These are phyloP conservation scores for Eupeodes latifasciatus DNA, from an alignment of 2,888 invertebrate species.

Conservation along the genomic window DNA sequence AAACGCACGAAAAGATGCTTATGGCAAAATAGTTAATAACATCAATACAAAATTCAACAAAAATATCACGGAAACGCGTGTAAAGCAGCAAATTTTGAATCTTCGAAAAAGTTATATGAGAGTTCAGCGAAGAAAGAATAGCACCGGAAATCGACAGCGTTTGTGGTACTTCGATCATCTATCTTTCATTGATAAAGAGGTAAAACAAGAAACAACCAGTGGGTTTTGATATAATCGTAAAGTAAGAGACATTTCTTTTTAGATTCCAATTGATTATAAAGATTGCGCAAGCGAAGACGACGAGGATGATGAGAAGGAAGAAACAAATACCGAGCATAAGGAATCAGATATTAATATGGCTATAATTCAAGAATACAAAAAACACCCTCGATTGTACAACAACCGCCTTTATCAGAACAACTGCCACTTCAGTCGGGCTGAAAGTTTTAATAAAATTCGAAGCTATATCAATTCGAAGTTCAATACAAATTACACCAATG, in stretches of 20 bases:
- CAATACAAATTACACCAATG: slow-evolving; percentile 16
- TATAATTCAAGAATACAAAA: slow-evolving; percentile 29
- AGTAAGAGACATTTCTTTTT: neutral
- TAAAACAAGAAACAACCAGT: neutral
- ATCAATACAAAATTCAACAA: slow-evolving; percentile 46
- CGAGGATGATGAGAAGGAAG: neutral
- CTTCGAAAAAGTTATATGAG: slow-evolving; percentile 49
- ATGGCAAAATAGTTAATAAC: slow-evolving; percentile 27
- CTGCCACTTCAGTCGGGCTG: slow-evolving; percentile 36
- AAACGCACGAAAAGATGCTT: slow-evolving; percentile 41
- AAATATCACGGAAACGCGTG: slow-evolving; percentile 35
- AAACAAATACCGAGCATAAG: neutral
- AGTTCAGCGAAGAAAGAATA: slow-evolving; percentile 33
- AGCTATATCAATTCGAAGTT: slow-evolving; percentile 44
- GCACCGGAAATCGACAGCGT: slow-evolving; percentile 20
- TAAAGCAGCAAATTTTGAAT: slow-evolving; percentile 38
- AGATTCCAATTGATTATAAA: slow-evolving; percentile 5
- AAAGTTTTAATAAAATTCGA: slow-evolving; percentile 40
- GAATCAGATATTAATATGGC: slow-evolving; percentile 3
- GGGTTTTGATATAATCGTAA: no score
- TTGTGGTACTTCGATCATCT: slow-evolving; percentile 61
- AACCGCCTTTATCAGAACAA: slow-evolving; percentile 40
- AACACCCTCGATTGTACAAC: slow-evolving; percentile 42
- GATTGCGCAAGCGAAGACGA: neutral
- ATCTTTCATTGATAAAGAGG: slow-evolving; percentile 56